Conservation (phyloP, 2,888 invertebrate genomes). For the Drosophila sordidula region DNA sequence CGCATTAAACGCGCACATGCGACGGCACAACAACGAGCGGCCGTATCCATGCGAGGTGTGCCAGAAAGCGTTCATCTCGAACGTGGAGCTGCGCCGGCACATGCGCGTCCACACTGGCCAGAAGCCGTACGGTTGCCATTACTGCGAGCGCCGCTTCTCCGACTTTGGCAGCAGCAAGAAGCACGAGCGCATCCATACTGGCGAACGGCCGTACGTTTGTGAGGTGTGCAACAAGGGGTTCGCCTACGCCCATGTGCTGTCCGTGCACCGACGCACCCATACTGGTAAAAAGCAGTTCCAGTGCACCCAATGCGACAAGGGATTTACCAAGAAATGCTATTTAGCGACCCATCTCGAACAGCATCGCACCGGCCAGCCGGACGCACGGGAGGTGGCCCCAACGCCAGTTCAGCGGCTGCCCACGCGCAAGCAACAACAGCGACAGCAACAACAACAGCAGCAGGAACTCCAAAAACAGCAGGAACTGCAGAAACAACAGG, state of each 20-base stretch:
- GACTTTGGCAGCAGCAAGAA: conserved; percentile 85
- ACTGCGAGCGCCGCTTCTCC: conserved; percentile 84
- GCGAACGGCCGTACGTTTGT: conserved; percentile 83
- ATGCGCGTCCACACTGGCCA: conserved; percentile 85
- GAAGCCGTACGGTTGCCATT: conserved; percentile 84
- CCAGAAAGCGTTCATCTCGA: conserved; percentile 84
- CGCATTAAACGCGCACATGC: conserved; percentile 84
- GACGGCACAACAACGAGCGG: conserved; percentile 83
- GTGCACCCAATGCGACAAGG: conserved; percentile 82
- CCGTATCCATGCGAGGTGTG: conserved; percentile 84
- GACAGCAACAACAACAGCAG: not conserved
- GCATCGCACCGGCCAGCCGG: conserved; percentile 52
- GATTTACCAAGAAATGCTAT: conserved; percentile 84
- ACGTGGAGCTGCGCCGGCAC: conserved; percentile 84
- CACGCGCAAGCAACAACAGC: conserved; percentile 30
- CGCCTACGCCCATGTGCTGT: conserved; percentile 84
- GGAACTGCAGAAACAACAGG: not conserved
- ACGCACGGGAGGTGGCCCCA: not conserved
- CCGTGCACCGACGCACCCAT: conserved; percentile 83
- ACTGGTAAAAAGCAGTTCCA: conserved; percentile 84
- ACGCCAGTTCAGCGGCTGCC: conserved; percentile 13
- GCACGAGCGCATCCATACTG: conserved; percentile 85
- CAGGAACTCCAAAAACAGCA: not conserved
- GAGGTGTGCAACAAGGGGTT: conserved; percentile 83
- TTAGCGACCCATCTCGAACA: conserved; percentile 79